Base-by-base conservation (phyloP, 2,113 vertebrate species). In the Heloderma charlesbogerti region DNA sequence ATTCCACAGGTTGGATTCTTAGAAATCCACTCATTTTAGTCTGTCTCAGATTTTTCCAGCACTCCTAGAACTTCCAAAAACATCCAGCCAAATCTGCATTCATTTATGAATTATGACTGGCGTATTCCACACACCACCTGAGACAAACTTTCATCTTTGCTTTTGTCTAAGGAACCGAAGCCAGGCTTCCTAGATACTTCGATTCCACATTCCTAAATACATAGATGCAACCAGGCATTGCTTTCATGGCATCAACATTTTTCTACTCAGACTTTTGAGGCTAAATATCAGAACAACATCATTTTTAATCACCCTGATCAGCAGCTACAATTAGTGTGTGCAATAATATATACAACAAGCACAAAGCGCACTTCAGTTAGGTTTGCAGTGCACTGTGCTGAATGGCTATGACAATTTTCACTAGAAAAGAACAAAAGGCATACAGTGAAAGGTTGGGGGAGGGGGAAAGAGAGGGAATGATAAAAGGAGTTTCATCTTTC, bases 191-290 rank as follows among this genome's bases (percentile, higher is more conserved):
- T 69, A 67, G 88, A 81, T 88, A 45, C 13, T 91, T 69, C 22
- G 69, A 87, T 51, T 5, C 13, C 27, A 54, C 6, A 60, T 66
- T 92, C 71, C 67, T 45, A 45, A 91, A 91, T 74, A 78, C 4
- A 57, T 18, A 37, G 82, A 79, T 0, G 57, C 12, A 60, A 75
- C 2, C 43, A 43, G 88, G 63, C 34, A 20, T 5, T 90, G 91
- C 93, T 94, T 29, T 0, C 8, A 82, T 5, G 12, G 31, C 31
- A 37, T 86, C 45, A 51, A 71, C 45, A 71, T 34, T 86, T 90
- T 95, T 34, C 63, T 66, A 71, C 90, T 66, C 94, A 90, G 91
- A 94, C 87, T 66, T 94, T 93, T 87, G 94, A 75, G 37, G 60
- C 20, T 20, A 2, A 83, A 94, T 79, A 89, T 82, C 57, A 90